These are phyloP conservation scores for Pteronura brasiliensis DNA, from an alignment of 2,113 vertebrate species.

Conservation along the genomic window DNA sequence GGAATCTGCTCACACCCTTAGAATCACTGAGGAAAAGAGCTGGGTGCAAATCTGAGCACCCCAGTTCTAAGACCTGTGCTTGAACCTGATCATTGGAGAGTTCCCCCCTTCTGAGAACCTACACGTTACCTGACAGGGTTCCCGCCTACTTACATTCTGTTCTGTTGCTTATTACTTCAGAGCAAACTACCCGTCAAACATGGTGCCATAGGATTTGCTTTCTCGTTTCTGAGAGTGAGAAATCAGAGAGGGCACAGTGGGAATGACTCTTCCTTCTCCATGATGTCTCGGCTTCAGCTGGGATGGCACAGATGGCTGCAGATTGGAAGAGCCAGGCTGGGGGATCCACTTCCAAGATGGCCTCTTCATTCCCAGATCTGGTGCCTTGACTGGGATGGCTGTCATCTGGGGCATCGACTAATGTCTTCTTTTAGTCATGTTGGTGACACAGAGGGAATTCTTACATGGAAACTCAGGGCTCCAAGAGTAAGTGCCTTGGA, in stretches of 20 bases:
- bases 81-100: background rate
- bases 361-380: background rate
- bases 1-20: background rate
- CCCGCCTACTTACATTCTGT: background rate
- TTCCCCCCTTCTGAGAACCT: background rate
- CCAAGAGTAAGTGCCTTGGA: background rate
- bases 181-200: background rate
- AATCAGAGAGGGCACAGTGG: background rate
- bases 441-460: background rate
- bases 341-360: background rate
- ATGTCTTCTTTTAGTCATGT: background rate
- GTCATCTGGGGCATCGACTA: background rate
- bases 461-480: background rate
- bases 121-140: background rate
- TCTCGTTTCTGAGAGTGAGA: background rate
- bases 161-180: background rate
- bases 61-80: background rate
- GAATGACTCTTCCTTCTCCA: background rate
- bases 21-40: background rate
- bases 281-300: background rate
- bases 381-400: background rate
- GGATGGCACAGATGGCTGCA: background rate
- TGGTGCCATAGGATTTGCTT: background rate
- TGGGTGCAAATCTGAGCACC: background rate
- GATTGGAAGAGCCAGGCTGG: background rate